Percentiles rank a stretch among this genome's conserved stretches.
These are phyloP conservation scores for Coelinius sp. DNA, from an alignment of 2,888 invertebrate genomes.

Conservation along the genomic window DNA sequence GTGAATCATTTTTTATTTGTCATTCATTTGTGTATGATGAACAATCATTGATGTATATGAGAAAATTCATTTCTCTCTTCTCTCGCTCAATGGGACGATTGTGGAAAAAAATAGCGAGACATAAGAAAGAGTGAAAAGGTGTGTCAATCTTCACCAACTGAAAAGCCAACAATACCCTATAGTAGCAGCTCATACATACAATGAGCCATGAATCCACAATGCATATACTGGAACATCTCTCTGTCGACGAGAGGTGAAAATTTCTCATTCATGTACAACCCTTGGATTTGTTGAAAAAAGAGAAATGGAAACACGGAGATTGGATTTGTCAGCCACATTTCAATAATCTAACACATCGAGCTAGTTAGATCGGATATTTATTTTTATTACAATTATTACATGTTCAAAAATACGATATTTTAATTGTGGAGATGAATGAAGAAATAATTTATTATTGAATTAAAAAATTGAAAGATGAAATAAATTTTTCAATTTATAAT, in stretches of 20 bases:
- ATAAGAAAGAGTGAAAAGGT: conserved; percentile 61
- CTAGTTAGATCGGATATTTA: neutral
- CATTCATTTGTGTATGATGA: neutral
- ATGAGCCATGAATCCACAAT: conserved; percentile 65
- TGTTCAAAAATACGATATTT: neutral
- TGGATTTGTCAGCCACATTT: conserved; percentile 1
- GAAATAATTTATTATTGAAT: conserved; percentile 33
- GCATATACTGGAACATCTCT: conserved; percentile 52
- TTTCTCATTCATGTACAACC: conserved; percentile 31
- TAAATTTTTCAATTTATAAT: neutral
- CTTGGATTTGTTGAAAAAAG: conserved; percentile 26
- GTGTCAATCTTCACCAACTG: conserved; percentile 65
- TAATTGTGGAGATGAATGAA: neutral
- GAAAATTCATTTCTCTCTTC: conserved; percentile 42
- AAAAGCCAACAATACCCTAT: conserved; percentile 65
- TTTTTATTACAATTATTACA: no score
- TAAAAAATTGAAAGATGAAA: neutral
- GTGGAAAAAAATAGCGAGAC: conserved; percentile 58
- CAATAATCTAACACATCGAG: conserved; percentile 3
- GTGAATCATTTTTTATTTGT: no score
- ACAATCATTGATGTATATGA: neutral
- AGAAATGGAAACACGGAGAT: conserved; percentile 17
- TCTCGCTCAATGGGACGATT: conserved; percentile 54
- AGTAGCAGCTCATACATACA: conserved; percentile 55
- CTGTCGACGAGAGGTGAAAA: conserved; percentile 22